Conservation (phyloP, 2,797 vertebrate genomes). For the Miichthys miiuy region DNA sequence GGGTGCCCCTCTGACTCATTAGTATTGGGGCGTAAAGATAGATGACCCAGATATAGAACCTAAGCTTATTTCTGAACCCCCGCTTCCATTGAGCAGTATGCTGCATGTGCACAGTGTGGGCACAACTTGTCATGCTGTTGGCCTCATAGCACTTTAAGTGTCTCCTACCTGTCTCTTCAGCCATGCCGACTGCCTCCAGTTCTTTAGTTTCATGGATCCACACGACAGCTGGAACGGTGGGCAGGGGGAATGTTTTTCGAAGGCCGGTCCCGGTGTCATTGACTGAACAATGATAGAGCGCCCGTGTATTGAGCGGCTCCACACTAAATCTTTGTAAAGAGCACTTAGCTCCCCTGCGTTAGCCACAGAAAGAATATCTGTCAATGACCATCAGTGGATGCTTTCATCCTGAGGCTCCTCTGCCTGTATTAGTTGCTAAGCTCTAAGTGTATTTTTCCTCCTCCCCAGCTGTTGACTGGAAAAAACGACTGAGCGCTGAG, state of each 20-base stretch:
- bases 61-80: conserved; percentile 79
- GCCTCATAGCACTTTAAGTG: conserved; percentile 31
- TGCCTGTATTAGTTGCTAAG: conserved; percentile 71
- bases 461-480: conserved; percentile 59
- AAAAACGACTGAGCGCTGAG: conserved; percentile 47
- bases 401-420: conserved; percentile 82
- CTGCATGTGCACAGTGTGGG: conserved; percentile 32
- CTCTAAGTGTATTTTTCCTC: conserved; percentile 71
- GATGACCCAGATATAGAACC: conserved; percentile 85
- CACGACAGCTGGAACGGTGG: conserved; percentile 62
- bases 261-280: conserved; percentile 82
- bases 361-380: conserved; percentile 84
- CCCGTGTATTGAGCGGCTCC: conserved; percentile 72
- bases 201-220: conserved; percentile 63
- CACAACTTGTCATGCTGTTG: conserved; percentile 30
- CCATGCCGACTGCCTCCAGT: conserved; percentile 43
- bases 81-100: conserved; percentile 34
- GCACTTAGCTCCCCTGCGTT: conserved; percentile 82
- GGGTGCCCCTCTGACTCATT: conserved; percentile 83
- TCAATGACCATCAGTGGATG: conserved; percentile 85
- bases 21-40: conserved; percentile 83
- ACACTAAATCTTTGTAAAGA: conserved; percentile 85
- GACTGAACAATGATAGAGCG: conserved; percentile 82
- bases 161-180: conserved; percentile 51
- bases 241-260: conserved; percentile 72